Percentiles rank a stretch among this genome's conserved stretches.
These are phyloP conservation scores for Protosalanx chinensis DNA, from an alignment of 2,797 vertebrate genomes.

Conservation along the genomic window DNA sequence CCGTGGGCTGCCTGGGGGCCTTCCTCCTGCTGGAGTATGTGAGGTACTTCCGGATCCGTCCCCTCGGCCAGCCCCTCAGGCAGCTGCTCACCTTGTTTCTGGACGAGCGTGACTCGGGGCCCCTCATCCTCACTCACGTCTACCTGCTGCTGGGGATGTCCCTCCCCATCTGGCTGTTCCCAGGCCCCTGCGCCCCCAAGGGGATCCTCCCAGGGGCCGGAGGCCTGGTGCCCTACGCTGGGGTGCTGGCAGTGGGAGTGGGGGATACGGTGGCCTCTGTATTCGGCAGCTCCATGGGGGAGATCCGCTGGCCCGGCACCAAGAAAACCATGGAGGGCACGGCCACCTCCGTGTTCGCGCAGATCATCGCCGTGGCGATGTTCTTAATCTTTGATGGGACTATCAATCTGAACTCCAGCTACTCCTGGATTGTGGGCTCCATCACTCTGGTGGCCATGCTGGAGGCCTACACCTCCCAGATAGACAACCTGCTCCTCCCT, in stretches of 20 bases:
- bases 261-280: conserved; percentile 91
- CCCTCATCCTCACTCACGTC: conserved; percentile 92
- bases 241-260: conserved; percentile 90
- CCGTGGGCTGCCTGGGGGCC: conserved; percentile 82
- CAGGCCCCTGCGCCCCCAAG: conserved; percentile 83
- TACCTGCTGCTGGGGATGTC: conserved; percentile 95
- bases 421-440: conserved; percentile 90
- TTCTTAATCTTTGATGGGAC: conserved; percentile 90
- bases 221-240: conserved; percentile 88
- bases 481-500: conserved; percentile 94
- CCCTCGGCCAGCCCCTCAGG: conserved; percentile 84
- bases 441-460: conserved; percentile 90
- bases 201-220: conserved; percentile 77
- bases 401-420: conserved; percentile 89
- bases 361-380: conserved; percentile 91
- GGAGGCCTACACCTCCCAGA: conserved; percentile 93
- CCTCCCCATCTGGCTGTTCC: conserved; percentile 91
- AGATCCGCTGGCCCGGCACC: conserved; percentile 95
- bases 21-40: conserved; percentile 89
- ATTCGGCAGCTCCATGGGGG: conserved; percentile 90
- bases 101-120: conserved; percentile 93
- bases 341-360: conserved; percentile 90
- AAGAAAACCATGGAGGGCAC: conserved; percentile 97
- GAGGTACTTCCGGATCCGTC: conserved; percentile 90
- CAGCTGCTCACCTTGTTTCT: conserved; percentile 88